Percentiles rank a stretch among this genome's conserved stretches.
phyloP scores from a whole-genome alignment of 2,113 vertebrate species.

The Chloroceryle aenea region DNA sequence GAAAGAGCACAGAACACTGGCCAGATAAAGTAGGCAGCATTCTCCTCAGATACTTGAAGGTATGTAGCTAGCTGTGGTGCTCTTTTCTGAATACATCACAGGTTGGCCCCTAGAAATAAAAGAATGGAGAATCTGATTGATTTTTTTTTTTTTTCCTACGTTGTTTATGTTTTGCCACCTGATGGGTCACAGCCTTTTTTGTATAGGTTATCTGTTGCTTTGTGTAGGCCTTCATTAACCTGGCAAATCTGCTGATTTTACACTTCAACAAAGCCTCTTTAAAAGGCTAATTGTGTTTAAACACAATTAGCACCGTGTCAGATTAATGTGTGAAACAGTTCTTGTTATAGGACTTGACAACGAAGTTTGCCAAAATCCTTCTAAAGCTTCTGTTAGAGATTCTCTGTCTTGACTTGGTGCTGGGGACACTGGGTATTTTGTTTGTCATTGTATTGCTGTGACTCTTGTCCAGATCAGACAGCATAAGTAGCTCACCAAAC shows the following conservation, averaged over 20 bases:
- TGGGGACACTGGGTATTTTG: background rate
- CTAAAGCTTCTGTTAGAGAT: background rate
- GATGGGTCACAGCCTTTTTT: background rate
- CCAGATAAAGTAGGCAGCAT: background rate
- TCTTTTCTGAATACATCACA: background rate
- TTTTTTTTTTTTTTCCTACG: background rate
- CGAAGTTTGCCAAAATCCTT: background rate
- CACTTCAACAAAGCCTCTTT: background rate
- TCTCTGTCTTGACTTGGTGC: background rate
- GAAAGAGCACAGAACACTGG: background rate
- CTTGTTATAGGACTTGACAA: background rate
- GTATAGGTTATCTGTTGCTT: background rate
- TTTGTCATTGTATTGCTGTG: background rate
- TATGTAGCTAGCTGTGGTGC: background rate
- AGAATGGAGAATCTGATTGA: background rate
- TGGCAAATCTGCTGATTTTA: background rate
- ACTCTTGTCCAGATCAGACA: background rate
- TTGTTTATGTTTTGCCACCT: background rate
- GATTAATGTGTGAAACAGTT: background rate
- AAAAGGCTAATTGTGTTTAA: background rate
- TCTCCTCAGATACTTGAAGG: background rate
- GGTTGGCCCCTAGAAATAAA: background rate
- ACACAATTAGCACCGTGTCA: background rate
- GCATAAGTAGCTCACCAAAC: background rate
- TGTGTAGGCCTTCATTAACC: background rate